Evolutionary conservation across 2,797 vertebrate species (phyloP), one percentile per base, ranked within the genome.

Genomic region (Myripristis jacobus): DNA sequence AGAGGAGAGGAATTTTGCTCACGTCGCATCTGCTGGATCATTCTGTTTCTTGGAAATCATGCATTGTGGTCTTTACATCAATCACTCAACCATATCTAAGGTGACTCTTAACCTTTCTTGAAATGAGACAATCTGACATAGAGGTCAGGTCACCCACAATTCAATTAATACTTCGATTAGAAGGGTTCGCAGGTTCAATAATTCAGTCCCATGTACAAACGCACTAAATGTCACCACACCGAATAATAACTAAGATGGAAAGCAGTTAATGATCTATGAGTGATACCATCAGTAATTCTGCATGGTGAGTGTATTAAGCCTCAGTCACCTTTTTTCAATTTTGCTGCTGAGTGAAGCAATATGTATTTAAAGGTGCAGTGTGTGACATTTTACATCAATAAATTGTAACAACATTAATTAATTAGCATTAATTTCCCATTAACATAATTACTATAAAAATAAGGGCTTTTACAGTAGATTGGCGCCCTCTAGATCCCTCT

Each of bases 81-180:
- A n/a, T 24, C n/a, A 41, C 46, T 57, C n/a, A 53, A 34, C 47
- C 36, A 75, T 53, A 54, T 63, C 18, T 34, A 21, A 75, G 31
- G 51, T 58, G 47, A 58, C 53, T 48, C 13, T 34, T 56, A 10
- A 52, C 66, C 48, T 12, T 57, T 56, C 25, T 13, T 22, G 29
- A n/a, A 66, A 66, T 60, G 19, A 34, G n/a, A 22, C 4, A 31
- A 27, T 47, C 11, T 50, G 48, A 50, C 21, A 18, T 13, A 13
- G 22, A 50, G n/a, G 54, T 81, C 57, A 66, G 44, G 70, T 72
- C 46, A 61, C 48, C 47, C 50, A 53, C 66, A 48, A 69, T 51
- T 53, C 21, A 41, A 38, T 22, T n/a, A 65, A 41, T 48, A 52
- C 52, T 64, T 64, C 2, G 12, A 36, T 53, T 38, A 50, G 29